phyloP scores from a whole-genome alignment of 2,797 vertebrate genomes.

The Babyrousa celebensis region DNA sequence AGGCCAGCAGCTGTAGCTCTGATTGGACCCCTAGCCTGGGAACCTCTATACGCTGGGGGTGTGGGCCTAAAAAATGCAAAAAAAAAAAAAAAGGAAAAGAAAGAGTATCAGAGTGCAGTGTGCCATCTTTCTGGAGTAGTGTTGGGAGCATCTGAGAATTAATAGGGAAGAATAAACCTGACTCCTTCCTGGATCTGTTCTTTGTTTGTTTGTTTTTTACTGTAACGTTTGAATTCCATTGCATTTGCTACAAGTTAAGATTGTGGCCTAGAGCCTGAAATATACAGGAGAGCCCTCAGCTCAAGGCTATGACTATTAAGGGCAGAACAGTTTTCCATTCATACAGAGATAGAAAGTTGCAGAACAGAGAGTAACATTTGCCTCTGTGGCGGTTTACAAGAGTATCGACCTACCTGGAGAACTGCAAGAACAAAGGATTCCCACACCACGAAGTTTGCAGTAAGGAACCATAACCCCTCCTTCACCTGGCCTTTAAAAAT shows the following conservation, averaged over 20 bases:
- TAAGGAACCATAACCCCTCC: background rate
- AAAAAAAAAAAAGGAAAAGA: too few relatives aligned
- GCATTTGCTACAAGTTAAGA: background rate
- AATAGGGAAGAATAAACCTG: background rate
- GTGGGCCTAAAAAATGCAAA: too few relatives aligned
- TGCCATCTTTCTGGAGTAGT: accelerated
- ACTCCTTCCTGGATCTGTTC: background rate
- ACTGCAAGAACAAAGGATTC: background rate
- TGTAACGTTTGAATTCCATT: background rate
- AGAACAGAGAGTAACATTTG: background rate
- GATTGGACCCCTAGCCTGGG: too few relatives aligned
- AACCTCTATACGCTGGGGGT: too few relatives aligned
- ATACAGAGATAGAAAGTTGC: background rate
- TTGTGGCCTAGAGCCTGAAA: background rate
- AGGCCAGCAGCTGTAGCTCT: too few relatives aligned
- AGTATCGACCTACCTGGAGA: background rate
- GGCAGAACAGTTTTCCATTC: background rate
- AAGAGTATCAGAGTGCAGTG: background rate
- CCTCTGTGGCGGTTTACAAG: background rate
- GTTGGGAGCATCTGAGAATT: accelerated
- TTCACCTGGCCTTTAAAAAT: background rate
- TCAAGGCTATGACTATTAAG: background rate
- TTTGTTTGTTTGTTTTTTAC: background rate
- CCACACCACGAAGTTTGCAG: background rate
- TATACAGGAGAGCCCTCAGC: background rate